These are phyloP conservation scores for Eupithecia tripunctaria DNA, from an alignment of 2,888 invertebrate species.

Conservation along the genomic window DNA sequence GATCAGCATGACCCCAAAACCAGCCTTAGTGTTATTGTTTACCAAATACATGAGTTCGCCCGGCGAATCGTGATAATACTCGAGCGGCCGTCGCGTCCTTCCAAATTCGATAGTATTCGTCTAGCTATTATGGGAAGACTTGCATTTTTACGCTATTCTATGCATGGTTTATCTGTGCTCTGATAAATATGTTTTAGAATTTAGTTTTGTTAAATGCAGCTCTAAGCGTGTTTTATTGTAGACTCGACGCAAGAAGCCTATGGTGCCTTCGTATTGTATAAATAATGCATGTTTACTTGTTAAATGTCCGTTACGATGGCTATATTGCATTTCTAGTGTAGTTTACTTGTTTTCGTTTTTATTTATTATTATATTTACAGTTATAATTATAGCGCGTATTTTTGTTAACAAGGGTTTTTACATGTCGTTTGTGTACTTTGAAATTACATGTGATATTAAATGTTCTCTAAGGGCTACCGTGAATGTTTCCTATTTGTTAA, in stretches of 20 bases:
- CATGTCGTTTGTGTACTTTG: constrained; percentile 71
- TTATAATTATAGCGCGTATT: constrained; percentile 71
- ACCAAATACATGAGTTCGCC: constrained; percentile 55
- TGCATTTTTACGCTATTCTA: constrained; percentile 61
- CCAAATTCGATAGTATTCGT: constrained; percentile 70
- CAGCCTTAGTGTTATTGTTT: constrained; percentile 43
- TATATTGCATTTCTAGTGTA: constrained; percentile 82
- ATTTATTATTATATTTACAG: constrained; percentile 75
- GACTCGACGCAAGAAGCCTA: constrained; percentile 57
- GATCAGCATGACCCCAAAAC: no score
- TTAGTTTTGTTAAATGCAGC: constrained; percentile 45
- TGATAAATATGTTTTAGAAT: constrained; percentile 80
- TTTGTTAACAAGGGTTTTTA: constrained; percentile 78
- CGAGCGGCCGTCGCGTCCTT: constrained; percentile 52
- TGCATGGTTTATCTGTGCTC: constrained; percentile 75
- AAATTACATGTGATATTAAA: constrained; percentile 82
- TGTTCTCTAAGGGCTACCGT: constrained; percentile 74
- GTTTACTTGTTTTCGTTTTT: constrained; percentile 78
- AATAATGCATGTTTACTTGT: constrained; percentile 76
- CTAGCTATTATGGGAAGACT: constrained; percentile 61
- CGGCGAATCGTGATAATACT: constrained; percentile 60
- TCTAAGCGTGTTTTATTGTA: constrained; percentile 45
- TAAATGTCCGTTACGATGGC: constrained; percentile 71
- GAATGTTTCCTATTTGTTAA: constrained; percentile 60
- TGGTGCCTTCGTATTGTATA: constrained; percentile 73